A percentile compares a stretch with the other conserved stretches of the same genome.
phyloP scores from a whole-genome alignment of 2,113 vertebrate genomes.

The Amblyornis subalaris region DNA sequence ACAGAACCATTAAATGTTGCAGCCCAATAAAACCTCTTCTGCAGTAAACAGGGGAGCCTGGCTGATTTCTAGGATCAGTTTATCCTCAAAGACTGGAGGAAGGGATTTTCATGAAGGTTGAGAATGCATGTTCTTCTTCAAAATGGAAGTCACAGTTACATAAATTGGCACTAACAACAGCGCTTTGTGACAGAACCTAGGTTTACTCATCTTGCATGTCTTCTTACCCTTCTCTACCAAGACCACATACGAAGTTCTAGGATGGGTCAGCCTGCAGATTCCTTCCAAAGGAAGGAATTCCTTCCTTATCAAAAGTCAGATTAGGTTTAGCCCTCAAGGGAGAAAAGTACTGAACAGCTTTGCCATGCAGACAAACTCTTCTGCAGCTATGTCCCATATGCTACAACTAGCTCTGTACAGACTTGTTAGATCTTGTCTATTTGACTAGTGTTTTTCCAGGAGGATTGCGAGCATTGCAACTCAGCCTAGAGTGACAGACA shows the following conservation, averaged over 20 bases:
- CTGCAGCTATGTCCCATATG: background rate
- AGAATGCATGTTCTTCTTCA: background rate
- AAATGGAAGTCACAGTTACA: background rate
- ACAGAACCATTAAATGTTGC: accelerated
- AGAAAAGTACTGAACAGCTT: background rate
- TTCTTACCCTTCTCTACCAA: background rate
- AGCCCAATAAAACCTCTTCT: background rate
- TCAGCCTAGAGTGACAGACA: background rate
- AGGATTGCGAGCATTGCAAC: background rate
- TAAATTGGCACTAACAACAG: background rate
- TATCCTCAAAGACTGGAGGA: background rate
- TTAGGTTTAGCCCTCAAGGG: background rate
- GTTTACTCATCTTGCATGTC: background rate
- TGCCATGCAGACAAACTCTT: background rate
- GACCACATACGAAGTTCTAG: background rate
- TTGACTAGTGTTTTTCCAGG: background rate
- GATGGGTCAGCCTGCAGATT: background rate
- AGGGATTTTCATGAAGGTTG: background rate
- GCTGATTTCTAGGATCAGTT: background rate
- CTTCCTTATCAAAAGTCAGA: background rate
- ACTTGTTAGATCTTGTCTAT: background rate
- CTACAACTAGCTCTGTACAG: background rate
- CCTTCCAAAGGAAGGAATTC: too few species aligned
- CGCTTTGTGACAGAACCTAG: background rate
- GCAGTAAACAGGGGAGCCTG: background rate